Evolutionary conservation across 1,140 invertebrate genomes (phyloP), one percentile per base, ranked within the genome.

Genomic region (Antheraea pernyi): DNA sequence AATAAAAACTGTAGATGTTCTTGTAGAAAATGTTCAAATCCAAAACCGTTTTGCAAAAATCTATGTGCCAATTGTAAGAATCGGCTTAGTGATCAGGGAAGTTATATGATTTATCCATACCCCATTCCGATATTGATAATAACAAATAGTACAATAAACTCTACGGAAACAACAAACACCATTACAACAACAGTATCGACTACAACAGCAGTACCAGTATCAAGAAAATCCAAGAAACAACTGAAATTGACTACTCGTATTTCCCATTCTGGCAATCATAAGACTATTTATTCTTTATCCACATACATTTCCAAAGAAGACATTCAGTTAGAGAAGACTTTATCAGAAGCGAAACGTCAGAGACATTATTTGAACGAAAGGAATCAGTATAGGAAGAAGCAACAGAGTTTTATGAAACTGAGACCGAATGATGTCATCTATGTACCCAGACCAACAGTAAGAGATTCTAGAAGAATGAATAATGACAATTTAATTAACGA

Each of bases 11-110:
- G 74, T 63, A 69, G 65, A 48, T 74, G 73, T 61, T 71, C 72
- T 16, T 77, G 76, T 30, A 64, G 58, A 18, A 48, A 70, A 36
- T 77, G 76, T 59, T 30, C 60, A 18, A 70, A 67, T 10, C 59
- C 73, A 13, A 74, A 72, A 18, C 66, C 68, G 22, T 74, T 72
- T 30, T 77, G 76, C 59, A 72, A n/a, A 36, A 63, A 46, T 19
- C 13, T 70, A 18, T 77, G 76, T 37, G 58, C 3, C 5, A 58
- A 62, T 11, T 77, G 76, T 37, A 67, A 74, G 13, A 42, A 61
- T 18, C 19, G 61, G 3, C 48, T 11, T 13, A 58, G 18, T 7
- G 42, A 64, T 67, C 64, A 61, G 70, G 63, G n/a, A 65, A 19
- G 18, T 11, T 10, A 19, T 7, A 7, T 65, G 10, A 7, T 71